These are phyloP conservation scores for Casuarius casuarius DNA, from an alignment of 2,113 vertebrate genomes.

Conservation along the genomic window DNA sequence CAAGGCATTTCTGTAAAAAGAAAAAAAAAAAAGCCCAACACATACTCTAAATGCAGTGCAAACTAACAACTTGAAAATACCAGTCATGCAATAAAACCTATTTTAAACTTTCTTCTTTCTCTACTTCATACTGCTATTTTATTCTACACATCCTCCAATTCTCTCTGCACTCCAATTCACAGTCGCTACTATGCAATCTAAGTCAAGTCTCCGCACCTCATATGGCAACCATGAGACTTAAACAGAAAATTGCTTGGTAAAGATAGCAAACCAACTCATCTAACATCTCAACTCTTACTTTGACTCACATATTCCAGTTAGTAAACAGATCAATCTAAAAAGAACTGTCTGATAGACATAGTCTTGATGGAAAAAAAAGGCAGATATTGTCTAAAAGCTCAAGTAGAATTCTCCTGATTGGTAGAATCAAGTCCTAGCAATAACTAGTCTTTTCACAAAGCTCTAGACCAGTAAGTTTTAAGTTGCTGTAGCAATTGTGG, in stretches of 20 bases:
- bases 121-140: not conserved
- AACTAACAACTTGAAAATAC: not conserved
- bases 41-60: not conserved
- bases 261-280: not conserved
- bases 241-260: not conserved
- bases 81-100: too few species aligned
- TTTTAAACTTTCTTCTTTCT: not conserved
- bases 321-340: fast-evolving
- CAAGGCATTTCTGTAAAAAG: constrained; percentile 85
- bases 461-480: not conserved
- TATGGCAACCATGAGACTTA: not conserved
- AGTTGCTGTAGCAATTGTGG: not conserved
- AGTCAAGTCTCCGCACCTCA: not conserved
- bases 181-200: not conserved
- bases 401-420: not conserved
- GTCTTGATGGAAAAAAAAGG: not conserved
- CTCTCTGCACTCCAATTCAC: not conserved
- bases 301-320: not conserved
- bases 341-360: not conserved
- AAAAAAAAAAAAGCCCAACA: not conserved
- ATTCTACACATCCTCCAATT: not conserved
- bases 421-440: fast-evolving
- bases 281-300: not conserved
- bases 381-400: not conserved
- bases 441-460: not conserved